Percentiles rank a stretch among this genome's conserved stretches.
Conservation (phyloP, 2,797 vertebrate species). For the Pantherophis vulpinus region DNA sequence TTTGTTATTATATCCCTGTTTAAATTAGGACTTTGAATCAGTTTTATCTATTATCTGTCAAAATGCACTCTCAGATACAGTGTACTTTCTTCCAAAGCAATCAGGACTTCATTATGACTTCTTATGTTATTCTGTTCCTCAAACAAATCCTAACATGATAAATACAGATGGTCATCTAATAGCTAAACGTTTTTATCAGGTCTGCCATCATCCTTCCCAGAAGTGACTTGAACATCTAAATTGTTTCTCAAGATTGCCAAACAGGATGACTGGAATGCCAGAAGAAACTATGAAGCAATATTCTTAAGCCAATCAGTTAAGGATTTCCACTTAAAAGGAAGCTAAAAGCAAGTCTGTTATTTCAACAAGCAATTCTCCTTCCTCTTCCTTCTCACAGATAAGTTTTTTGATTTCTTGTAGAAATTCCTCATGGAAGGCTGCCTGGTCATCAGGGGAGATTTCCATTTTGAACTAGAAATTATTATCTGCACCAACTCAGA, state of each 20-base stretch:
- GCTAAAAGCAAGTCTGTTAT: neutral
- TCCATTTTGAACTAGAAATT: neutral
- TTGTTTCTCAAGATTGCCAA: neutral
- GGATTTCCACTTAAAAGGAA: neutral
- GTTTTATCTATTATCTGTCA: neutral
- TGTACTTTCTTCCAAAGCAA: neutral
- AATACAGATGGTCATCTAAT: neutral
- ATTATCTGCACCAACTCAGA: too few relatives aligned
- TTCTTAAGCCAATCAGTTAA: neutral
- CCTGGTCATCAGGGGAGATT: neutral
- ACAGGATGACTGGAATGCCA: neutral
- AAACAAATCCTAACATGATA: neutral
- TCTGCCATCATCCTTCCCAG: neutral
- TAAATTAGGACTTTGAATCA: neutral
- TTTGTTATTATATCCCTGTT: neutral
- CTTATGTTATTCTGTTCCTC: neutral
- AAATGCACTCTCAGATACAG: neutral
- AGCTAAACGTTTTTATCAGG: neutral
- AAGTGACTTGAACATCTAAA: neutral
- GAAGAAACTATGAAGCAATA: neutral
- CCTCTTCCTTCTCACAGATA: neutral
- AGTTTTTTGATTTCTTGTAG: neutral
- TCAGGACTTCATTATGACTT: neutral
- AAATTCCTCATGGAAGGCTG: neutral
- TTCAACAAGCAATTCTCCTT: neutral